These are phyloP conservation scores for Nomada goodeniana DNA, from an alignment of 2,888 invertebrate species.

Conservation along the genomic window DNA sequence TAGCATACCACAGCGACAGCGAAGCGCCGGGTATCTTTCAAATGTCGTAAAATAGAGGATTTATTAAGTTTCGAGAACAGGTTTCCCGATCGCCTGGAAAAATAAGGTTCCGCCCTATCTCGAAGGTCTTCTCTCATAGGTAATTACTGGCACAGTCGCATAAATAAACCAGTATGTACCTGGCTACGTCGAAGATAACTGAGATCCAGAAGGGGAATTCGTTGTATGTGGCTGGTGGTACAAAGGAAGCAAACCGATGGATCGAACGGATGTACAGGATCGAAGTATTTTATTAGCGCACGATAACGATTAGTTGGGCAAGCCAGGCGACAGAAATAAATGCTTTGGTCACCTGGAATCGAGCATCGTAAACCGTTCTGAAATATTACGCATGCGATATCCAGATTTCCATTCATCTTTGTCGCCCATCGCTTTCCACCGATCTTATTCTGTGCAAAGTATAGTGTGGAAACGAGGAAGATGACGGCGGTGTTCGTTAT, in stretches of 20 bases:
- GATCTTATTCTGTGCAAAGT: background rate
- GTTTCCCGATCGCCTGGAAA: conserved; percentile 67
- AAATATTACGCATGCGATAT: background rate
- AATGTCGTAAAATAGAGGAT: conserved; percentile 61
- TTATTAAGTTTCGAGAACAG: conserved; percentile 72
- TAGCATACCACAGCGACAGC: conserved; percentile 13
- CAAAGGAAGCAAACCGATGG: conserved; percentile 29
- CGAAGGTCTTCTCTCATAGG: conserved; percentile 69
- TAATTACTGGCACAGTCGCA: conserved; percentile 76
- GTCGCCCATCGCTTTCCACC: background rate
- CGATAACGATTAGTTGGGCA: conserved; percentile 40
- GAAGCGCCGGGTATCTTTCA: conserved; percentile 17
- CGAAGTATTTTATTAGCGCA: conserved; percentile 57
- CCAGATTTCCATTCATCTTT: conserved; percentile 1
- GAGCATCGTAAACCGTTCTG: conserved; percentile 30
- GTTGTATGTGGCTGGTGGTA: conserved; percentile 58
- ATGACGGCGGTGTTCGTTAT: too few relatives aligned
- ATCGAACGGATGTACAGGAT: conserved; percentile 46
- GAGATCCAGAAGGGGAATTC: conserved; percentile 63
- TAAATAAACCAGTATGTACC: conserved; percentile 72
- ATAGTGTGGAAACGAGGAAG: too few relatives aligned
- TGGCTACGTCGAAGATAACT: conserved; percentile 57
- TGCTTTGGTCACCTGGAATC: conserved; percentile 3
- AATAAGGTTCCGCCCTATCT: conserved; percentile 63
- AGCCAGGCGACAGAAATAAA: conserved; percentile 30